Conservation (phyloP, 2,113 vertebrate species). For the Bettongia penicillata region DNA sequence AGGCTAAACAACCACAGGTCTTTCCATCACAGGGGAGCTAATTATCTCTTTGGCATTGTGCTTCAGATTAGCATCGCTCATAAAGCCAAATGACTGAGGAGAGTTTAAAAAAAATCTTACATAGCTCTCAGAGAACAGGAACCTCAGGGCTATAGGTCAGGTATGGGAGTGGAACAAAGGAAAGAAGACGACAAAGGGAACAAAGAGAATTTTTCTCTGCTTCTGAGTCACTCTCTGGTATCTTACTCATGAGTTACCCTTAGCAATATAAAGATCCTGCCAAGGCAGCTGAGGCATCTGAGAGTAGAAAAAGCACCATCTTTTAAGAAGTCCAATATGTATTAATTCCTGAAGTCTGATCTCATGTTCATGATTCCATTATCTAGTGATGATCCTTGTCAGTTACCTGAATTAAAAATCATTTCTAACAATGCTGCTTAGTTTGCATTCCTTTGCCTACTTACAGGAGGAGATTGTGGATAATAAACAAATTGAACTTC, state of each 20-base stretch:
- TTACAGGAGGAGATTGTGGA: neutral
- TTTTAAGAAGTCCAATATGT: neutral
- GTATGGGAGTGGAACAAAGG: neutral
- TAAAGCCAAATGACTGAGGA: neutral
- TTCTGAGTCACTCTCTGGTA: neutral
- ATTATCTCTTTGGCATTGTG: neutral
- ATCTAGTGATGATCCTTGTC: neutral
- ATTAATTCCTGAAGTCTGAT: neutral
- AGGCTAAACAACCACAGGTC: neutral
- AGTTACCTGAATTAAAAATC: neutral
- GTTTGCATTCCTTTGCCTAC: neutral
- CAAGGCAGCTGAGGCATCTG: neutral
- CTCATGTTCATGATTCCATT: neutral
- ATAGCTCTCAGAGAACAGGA: neutral
- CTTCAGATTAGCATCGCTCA: neutral
- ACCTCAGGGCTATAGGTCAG: neutral
- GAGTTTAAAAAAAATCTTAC: neutral
- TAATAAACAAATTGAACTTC: neutral
- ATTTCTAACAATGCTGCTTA: neutral
- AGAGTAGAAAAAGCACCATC: neutral
- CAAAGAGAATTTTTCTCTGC: neutral
- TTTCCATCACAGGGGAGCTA: neutral
- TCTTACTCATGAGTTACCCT: neutral
- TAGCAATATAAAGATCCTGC: neutral
- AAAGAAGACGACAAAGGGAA: neutral